Evolutionary conservation across 2,888 invertebrate genomes (phyloP), one percentile per base, ranked within the genome.

Genomic region (Halocaridina rubra): DNA sequence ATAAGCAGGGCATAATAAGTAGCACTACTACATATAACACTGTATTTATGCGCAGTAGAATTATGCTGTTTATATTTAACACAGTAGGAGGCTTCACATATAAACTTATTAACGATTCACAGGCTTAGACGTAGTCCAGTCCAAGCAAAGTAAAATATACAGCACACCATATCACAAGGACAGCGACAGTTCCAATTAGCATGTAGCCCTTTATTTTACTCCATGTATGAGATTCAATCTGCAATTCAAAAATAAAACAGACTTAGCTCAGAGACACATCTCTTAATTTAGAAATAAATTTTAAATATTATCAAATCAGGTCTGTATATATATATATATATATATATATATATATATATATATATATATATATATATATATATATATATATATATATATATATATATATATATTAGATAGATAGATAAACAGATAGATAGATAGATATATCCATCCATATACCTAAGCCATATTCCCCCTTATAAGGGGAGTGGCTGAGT

Each of bases 61-160:
- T n/a, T n/a, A n/a, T n/a, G n/a, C n/a, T n/a, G n/a, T n/a, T n/a
- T n/a, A n/a, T n/a, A n/a, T n/a, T n/a, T n/a, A n/a, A n/a, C n/a
- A n/a, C n/a, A n/a, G n/a, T n/a, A n/a, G n/a, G n/a, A n/a, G n/a
- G n/a, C n/a, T n/a, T n/a, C 3, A n/a, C n/a, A 10, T n/a, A 3
- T 10, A 53, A 0, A 53, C 19, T 5, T n/a, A 53, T 53, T 0
- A 53, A 0, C 16, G 19, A 53, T 19, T 53, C 4, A 4, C 53
- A 53, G 3, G 19, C 19, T 13, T 53, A 53, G 16, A 53, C 53
- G 53, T 53, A 53, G 19, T 61, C 46, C 10, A 81, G 81, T 19
- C 22, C 46, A n/a, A 22, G 13, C 24, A 81, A 67, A 10, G 81
- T 81, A 75, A 81, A 81, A 75, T 46, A 81, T 19, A 81, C 67